phyloP scores from a whole-genome alignment of 2,797 vertebrate genomes.

The Lacerta bilineata region DNA sequence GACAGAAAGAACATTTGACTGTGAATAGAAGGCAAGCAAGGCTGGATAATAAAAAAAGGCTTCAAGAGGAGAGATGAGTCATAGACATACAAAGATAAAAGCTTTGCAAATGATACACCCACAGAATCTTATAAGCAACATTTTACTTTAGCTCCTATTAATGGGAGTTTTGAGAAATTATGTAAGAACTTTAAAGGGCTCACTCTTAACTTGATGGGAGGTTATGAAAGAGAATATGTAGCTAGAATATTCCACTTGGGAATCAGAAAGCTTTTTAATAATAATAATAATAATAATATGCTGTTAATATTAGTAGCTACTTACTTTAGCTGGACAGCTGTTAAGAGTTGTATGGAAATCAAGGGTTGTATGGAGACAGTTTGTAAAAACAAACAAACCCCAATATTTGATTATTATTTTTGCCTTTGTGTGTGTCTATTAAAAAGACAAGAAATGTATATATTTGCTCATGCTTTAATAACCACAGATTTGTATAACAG shows the following conservation, averaged over 20 bases:
- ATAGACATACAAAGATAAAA: slow-evolving; percentile 31
- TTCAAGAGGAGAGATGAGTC: slow-evolving; percentile 20
- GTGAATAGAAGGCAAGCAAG: neutral
- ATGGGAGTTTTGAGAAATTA: slow-evolving; percentile 15
- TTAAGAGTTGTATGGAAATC: neutral
- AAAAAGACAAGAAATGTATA: neutral
- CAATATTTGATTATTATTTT: neutral
- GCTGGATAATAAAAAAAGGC: neutral
- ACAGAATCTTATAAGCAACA: slow-evolving; percentile 16
- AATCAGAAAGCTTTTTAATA: neutral
- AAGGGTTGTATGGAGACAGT: neutral
- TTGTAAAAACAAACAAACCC: neutral
- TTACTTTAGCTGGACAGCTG: neutral
- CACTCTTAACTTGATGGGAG: neutral
- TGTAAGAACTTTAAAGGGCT: slow-evolving; percentile 12
- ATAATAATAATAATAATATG: too few relatives aligned
- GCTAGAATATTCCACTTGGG: neutral
- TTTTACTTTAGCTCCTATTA: slow-evolving; percentile 9
- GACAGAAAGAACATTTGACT: slow-evolving; percentile 14
- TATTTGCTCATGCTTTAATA: neutral
- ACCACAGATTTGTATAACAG: too few relatives aligned
- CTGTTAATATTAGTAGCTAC: neutral
- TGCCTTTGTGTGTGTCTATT: neutral
- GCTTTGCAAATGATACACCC: slow-evolving; percentile 27
- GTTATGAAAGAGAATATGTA: neutral